Evolutionary conservation across 2,113 vertebrate species (phyloP).

Genomic region (Notechis scutatus): DNA sequence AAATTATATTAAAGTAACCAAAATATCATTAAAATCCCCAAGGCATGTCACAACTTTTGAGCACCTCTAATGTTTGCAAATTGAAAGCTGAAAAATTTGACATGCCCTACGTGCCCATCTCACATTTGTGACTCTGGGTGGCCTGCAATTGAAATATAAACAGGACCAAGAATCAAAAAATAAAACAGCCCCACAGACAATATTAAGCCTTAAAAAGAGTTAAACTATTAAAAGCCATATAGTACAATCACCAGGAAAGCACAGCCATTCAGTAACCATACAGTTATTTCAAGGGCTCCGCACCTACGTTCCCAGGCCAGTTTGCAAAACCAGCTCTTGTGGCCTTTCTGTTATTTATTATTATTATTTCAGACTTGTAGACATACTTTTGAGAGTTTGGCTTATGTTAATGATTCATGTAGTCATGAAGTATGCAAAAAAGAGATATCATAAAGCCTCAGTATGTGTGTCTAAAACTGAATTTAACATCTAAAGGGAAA

Average conservation of each 20-base stretch:
- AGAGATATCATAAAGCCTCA: no score
- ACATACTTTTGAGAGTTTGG: neutral
- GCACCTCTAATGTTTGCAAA: no score
- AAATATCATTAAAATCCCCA: no score
- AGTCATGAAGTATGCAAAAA: neutral
- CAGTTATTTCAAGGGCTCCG: neutral
- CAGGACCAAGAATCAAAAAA: neutral
- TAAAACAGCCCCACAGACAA: neutral
- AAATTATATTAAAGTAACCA: no score
- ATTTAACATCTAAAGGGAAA: neutral
- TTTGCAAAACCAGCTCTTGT: neutral
- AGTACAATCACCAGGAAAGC: neutral
- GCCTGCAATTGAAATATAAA: neutral
- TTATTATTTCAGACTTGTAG: neutral
- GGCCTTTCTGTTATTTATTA: neutral
- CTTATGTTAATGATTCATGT: neutral
- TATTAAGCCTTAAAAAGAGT: neutral
- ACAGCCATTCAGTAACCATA: neutral
- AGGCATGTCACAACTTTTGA: no score
- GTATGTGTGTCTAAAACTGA: no score
- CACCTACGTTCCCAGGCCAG: neutral
- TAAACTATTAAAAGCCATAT: neutral
- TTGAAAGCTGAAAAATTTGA: no score
- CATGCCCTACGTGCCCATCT: neutral
- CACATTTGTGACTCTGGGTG: neutral